Base-by-base conservation (phyloP, 2,888 invertebrate genomes). In the Chrysolina haemoptera region DNA sequence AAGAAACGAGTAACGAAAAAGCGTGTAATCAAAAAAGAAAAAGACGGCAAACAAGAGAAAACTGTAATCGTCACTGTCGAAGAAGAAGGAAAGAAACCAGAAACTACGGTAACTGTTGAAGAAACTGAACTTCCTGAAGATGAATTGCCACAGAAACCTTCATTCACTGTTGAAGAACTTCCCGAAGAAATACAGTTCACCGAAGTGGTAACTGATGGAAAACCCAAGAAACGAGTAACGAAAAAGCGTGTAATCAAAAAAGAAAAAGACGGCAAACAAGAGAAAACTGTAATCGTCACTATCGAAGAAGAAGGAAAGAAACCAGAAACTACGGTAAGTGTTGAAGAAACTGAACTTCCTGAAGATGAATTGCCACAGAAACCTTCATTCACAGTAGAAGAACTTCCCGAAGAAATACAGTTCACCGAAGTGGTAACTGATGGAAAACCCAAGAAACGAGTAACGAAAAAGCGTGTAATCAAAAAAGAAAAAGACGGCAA, bases 101-200 rank as follows among this genome's bases (percentile, higher is more conserved):
- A 80, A 67, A 83, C 84, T 35, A 84, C 82, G 66, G 80, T 84
- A 27, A 81, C 80, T 48, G 80, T 82, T 11, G 89, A 90, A 8
- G 84, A 88, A 20, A 85, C 89, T 14, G 76, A 78, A 71, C 68
- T 67, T n/a, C 86, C 43, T 14, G 43, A 43, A 14, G 43, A 43
- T 1, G 43, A 43, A 43, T 43, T 43, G 43, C 43, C 43, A 14
- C 1, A 14, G 43, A 2, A 43, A 43, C 10, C 43, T 43, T 43
- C 14, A 18, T 82, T 85, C 65, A 82, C 86, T 46, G 82, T 84
- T 8, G 79, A 83, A 78, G 81, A 83, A 79, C 62, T 79, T 79
- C 83, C 84, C 12, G 79, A 80, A 70, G 79, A 82, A 75, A 73
- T 82, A 4, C 71, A 80, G 20, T 77, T 81, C 9, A 74, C 72